Evolutionary conservation across 2,888 invertebrate genomes (phyloP).

Genomic region (Stomorhina lunata): DNA sequence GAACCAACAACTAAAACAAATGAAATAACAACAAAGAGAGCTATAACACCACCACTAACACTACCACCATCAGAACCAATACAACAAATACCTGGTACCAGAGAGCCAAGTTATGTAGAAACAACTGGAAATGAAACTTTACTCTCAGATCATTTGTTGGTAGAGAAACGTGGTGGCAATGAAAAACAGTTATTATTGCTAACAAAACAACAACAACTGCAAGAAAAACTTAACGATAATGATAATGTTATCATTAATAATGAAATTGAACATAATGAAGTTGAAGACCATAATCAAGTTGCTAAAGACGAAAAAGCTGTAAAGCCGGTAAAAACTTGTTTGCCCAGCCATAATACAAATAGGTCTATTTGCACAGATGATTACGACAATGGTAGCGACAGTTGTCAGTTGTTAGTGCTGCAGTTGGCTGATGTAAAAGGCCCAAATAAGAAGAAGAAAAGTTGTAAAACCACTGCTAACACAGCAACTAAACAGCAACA

Average conservation of each 20-base stretch:
- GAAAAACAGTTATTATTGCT: constrained; percentile 55
- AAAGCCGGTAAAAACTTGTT: constrained; percentile 67
- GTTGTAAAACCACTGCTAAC: constrained; percentile 57
- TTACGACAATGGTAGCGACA: constrained; percentile 40
- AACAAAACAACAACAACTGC: not conserved
- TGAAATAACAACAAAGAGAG: constrained; percentile 25
- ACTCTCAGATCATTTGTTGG: constrained; percentile 32
- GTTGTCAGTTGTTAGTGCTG: constrained; percentile 19
- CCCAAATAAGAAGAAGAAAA: constrained; percentile 40
- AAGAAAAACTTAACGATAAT: not conserved
- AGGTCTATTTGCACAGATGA: constrained; percentile 59
- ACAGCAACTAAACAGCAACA: constrained; percentile 20
- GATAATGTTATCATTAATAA: constrained; percentile 32
- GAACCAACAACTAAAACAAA: constrained; percentile 68
- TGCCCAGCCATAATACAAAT: constrained; percentile 43
- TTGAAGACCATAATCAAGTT: constrained; percentile 29
- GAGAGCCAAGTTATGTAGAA: not conserved
- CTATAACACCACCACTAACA: constrained; percentile 1
- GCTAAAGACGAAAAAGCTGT: constrained; percentile 55
- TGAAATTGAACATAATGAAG: constrained; percentile 39
- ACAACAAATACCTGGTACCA: constrained; percentile 22
- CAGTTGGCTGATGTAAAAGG: constrained; percentile 38
- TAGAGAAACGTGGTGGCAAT: constrained; percentile 47
- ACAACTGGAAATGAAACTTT: constrained; percentile 13
- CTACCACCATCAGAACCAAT: constrained; percentile 4